These are phyloP conservation scores for Myotis brandtii DNA, from an alignment of 2,113 vertebrate species.

Conservation along the genomic window DNA sequence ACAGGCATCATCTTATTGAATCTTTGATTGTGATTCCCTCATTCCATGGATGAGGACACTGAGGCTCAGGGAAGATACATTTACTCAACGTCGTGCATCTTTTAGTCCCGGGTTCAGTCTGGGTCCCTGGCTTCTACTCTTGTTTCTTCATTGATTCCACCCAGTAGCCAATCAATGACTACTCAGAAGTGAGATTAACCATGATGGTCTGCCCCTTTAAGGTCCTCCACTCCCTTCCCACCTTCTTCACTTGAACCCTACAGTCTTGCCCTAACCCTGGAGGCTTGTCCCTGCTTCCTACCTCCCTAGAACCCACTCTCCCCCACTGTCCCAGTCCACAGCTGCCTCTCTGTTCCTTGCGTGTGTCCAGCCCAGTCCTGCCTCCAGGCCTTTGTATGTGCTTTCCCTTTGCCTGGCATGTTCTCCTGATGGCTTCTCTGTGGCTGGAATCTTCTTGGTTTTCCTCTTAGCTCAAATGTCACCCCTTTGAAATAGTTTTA, in stretches of 20 bases:
- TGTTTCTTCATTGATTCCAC: rapidly evolving
- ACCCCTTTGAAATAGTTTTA: not conserved
- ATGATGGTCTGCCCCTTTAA: rapidly evolving
- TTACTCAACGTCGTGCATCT: not conserved
- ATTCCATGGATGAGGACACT: not conserved
- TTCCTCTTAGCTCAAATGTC: not conserved
- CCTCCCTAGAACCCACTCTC: not conserved
- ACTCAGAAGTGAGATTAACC: not conserved
- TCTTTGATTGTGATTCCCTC: too few relatives aligned
- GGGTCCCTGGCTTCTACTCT: not conserved
- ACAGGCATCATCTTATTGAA: rapidly evolving
- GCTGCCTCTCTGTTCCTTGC: too few relatives aligned
- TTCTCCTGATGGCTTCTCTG: not conserved
- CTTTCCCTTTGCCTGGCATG: not conserved
- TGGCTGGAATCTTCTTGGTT: not conserved
- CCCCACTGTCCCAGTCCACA: rapidly evolving
- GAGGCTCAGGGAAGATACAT: not conserved
- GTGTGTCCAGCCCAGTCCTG: not conserved
- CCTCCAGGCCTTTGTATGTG: not conserved
- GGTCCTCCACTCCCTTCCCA: rapidly evolving
- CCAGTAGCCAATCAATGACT: not conserved
- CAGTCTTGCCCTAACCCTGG: not conserved
- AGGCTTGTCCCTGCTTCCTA: not conserved
- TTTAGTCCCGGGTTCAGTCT: not conserved
- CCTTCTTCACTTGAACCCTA: rapidly evolving